These are phyloP conservation scores for Cryptomyrus ogoouensis DNA, from an alignment of 2,113 vertebrate genomes.

Conservation along the genomic window DNA sequence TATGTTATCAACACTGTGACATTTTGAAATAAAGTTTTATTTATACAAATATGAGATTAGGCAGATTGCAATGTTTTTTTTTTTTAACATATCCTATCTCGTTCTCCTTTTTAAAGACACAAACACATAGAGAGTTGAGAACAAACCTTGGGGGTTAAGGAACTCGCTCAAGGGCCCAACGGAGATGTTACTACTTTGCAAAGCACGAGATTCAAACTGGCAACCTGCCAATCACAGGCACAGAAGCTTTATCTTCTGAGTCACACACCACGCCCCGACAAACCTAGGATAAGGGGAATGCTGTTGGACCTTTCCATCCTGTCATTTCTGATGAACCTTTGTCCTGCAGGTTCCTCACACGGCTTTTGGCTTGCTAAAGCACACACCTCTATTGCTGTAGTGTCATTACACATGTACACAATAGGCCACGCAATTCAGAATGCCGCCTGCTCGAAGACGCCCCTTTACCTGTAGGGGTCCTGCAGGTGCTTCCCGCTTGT, in stretches of 20 bases:
- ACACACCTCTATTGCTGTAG: neutral
- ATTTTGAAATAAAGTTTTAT: neutral
- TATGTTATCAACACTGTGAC: neutral
- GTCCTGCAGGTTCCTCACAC: neutral
- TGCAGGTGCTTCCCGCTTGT: slow-evolving; percentile 2
- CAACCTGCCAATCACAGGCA: neutral
- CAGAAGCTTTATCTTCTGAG: neutral
- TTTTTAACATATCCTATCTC: neutral
- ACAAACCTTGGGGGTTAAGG: neutral
- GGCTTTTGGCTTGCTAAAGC: neutral
- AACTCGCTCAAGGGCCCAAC: neutral
- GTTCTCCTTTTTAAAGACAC: neutral
- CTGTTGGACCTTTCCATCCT: neutral
- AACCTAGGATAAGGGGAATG: neutral
- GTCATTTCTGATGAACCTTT: neutral
- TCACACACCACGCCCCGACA: neutral
- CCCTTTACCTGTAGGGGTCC: neutral
- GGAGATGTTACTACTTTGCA: neutral
- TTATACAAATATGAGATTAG: neutral
- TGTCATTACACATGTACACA: neutral
- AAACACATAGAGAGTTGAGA: neutral
- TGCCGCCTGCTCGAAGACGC: neutral
- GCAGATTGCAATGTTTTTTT: neutral
- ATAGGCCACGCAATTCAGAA: neutral
- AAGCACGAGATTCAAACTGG: neutral